Conservation (phyloP, 2,888 invertebrate species). For the Dicyrtomina minuta region DNA sequence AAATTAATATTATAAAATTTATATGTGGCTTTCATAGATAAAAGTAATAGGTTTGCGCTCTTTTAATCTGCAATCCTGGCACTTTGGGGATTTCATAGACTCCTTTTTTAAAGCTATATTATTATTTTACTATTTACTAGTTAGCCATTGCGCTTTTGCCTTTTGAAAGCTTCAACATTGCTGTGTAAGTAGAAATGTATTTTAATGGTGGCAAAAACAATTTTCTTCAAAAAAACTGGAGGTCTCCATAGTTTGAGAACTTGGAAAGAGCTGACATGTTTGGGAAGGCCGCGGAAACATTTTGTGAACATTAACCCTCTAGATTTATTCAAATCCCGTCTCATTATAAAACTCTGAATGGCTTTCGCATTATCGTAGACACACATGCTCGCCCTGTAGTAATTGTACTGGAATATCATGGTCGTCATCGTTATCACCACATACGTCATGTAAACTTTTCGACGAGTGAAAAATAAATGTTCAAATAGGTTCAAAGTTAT, state of each 20-base stretch:
- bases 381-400: not conserved
- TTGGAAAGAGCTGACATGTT: not conserved
- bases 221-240: not conserved
- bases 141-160: no score
- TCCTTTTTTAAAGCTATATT: no score
- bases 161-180: constrained; percentile 10
- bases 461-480: not conserved
- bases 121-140: no score
- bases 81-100: no score
- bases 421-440: not conserved
- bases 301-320: not conserved
- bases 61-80: not conserved
- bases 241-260: constrained; percentile 22
- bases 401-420: constrained; percentile 15
- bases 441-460: constrained; percentile 5
- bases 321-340: not conserved
- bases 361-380: not conserved
- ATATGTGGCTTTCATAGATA: not conserved
- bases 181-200: constrained; percentile 26
- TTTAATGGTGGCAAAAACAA: constrained; percentile 19
- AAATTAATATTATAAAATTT: no score
- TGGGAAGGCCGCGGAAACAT: not conserved
- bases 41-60: not conserved
- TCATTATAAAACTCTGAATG: not conserved
- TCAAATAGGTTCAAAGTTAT: constrained; percentile 2